phyloP scores from a whole-genome alignment of 2,888 invertebrate species.

The Philereme vetulata region DNA sequence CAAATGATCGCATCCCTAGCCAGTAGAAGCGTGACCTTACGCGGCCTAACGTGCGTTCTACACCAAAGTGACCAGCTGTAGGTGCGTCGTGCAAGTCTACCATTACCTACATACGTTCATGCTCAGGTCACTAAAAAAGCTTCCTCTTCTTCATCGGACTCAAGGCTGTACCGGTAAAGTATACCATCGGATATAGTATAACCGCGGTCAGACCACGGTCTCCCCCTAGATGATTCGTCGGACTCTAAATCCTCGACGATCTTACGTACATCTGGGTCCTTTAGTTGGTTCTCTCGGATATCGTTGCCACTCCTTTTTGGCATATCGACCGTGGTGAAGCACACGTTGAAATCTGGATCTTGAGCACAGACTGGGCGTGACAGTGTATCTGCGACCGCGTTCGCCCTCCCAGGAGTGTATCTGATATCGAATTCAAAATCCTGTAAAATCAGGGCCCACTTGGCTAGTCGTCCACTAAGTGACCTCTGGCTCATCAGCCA shows the following conservation, averaged over 20 bases:
- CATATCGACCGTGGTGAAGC: too few species aligned
- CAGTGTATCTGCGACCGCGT: too few species aligned
- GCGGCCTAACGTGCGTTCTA: not conserved
- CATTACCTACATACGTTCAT: not conserved
- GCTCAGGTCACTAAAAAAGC: not conserved
- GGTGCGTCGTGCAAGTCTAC: not conserved
- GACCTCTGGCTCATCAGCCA: conserved; percentile 10
- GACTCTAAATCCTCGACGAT: too few species aligned
- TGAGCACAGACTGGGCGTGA: too few species aligned
- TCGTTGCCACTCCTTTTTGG: too few species aligned
- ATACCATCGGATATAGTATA: not conserved
- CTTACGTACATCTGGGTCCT: too few species aligned
- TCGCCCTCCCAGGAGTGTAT: too few species aligned
- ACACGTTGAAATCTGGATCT: too few species aligned
- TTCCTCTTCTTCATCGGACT: not conserved
- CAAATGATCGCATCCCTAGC: not conserved
- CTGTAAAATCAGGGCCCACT: too few species aligned
- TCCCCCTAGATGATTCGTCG: too few species aligned
- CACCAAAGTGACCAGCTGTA: not conserved
- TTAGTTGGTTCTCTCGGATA: too few species aligned
- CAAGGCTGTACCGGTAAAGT: not conserved
- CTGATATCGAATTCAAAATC: too few species aligned
- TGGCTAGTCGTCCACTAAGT: conserved; percentile 9
- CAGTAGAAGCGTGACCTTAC: not conserved
- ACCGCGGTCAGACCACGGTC: not conserved